These are phyloP conservation scores for Pseudochirops corinnae DNA, from an alignment of 2,797 vertebrate genomes.

Conservation along the genomic window DNA sequence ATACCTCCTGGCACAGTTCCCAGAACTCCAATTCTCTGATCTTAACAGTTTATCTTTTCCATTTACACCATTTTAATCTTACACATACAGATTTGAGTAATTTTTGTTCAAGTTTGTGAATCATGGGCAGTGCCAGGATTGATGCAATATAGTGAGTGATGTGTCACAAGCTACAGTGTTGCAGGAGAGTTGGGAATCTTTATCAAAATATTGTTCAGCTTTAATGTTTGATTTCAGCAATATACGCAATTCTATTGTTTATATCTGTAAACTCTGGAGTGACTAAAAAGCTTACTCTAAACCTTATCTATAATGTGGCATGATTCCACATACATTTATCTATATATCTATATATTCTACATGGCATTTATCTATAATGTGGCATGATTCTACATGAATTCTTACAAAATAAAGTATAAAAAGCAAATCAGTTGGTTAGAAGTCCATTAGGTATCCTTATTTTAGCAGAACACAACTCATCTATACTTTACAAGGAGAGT, in stretches of 20 bases:
- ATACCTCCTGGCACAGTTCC: background rate
- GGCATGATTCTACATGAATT: background rate
- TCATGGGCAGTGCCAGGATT: background rate
- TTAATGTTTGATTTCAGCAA: background rate
- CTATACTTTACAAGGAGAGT: background rate
- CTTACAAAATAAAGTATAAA: background rate
- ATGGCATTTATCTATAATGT: background rate
- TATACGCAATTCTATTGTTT: background rate
- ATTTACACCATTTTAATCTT: background rate
- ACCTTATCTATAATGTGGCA: background rate
- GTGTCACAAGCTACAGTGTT: rapidly evolving
- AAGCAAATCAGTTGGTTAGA: background rate
- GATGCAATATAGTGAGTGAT: rapidly evolving
- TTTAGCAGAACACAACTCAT: background rate
- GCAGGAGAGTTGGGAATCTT: background rate
- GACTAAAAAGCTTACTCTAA: background rate
- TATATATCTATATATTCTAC: too few relatives aligned
- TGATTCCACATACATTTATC: background rate
- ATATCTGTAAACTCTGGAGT: background rate
- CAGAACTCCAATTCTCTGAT: background rate
- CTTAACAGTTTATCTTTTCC: background rate
- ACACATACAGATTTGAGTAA: background rate
- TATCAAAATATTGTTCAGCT: background rate
- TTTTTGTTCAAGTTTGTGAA: background rate
- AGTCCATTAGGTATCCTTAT: background rate